Evolutionary conservation across 2,113 vertebrate genomes (phyloP).

Genomic region (Oxyura jamaicensis): DNA sequence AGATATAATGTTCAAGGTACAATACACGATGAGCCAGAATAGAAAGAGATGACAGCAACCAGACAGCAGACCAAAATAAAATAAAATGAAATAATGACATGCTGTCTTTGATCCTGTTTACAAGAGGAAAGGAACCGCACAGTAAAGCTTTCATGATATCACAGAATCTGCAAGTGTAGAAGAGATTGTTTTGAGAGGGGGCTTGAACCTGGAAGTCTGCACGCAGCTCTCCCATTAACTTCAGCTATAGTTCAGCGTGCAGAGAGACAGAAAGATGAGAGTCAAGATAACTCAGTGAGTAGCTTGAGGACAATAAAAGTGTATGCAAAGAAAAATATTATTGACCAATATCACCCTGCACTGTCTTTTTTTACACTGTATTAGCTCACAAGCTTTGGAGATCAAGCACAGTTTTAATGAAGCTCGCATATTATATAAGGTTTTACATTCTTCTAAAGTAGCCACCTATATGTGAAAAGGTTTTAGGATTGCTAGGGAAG

Average conservation of each 20-base stretch:
- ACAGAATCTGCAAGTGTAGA: conserved; percentile 26
- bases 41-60: conserved; percentile 63
- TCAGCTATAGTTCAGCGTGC: not conserved
- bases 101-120: conserved; percentile 64
- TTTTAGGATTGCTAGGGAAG: not conserved
- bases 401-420: conserved; percentile 19
- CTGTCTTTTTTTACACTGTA: not conserved
- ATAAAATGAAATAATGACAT: conserved; percentile 7
- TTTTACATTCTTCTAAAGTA: not conserved
- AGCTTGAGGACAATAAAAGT: not conserved
- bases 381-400: not conserved
- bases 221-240: conserved; percentile 32
- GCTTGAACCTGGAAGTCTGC: conserved; percentile 49
- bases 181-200: conserved; percentile 19
- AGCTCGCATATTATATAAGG: not conserved
- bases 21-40: conserved; percentile 30
- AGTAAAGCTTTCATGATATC: conserved; percentile 42
- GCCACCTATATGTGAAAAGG: not conserved
- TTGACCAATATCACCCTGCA: not conserved
- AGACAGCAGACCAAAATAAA: conserved; percentile 65
- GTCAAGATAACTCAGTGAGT: not conserved
- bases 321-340: not conserved
- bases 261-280: not conserved
- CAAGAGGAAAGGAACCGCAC: conserved; percentile 13
- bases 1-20: conserved; percentile 57